These are phyloP conservation scores for Paralichthys olivaceus DNA, from an alignment of 2,113 vertebrate species.

Conservation along the genomic window DNA sequence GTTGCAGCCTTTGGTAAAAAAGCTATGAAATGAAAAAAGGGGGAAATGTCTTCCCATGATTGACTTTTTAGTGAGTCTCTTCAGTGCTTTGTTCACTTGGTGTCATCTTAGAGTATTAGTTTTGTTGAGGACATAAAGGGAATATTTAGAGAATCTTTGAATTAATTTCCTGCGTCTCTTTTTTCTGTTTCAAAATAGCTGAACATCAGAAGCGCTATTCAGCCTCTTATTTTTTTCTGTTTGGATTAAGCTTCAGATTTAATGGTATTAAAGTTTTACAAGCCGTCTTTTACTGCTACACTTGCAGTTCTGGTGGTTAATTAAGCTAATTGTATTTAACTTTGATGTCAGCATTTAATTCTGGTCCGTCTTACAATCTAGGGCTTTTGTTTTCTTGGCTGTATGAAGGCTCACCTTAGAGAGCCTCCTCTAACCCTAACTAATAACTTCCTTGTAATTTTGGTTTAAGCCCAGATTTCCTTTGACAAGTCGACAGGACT, in stretches of 20 bases:
- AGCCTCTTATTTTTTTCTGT: background rate
- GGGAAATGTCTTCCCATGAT: conserved; percentile 6
- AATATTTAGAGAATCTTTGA: background rate
- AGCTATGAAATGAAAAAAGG: conserved; percentile 15
- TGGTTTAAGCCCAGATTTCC: conserved; percentile 55
- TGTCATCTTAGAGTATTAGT: no score
- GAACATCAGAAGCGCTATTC: background rate
- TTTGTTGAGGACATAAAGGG: no score
- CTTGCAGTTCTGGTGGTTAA: conserved; percentile 18
- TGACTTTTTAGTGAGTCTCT: conserved; percentile 5
- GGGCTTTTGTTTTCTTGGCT: conserved; percentile 37
- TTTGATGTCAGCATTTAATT: conserved; percentile 28
- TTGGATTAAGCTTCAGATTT: background rate
- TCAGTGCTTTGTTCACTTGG: background rate
- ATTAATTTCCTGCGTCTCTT: conserved; percentile 6
- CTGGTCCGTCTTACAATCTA: conserved; percentile 1
- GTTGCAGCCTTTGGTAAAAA: conserved; percentile 40
- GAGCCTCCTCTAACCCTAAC: conserved; percentile 48
- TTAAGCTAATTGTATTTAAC: conserved; percentile 14
- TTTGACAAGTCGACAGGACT: conserved; percentile 24
- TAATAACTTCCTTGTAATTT: conserved; percentile 67
- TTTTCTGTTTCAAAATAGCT: background rate
- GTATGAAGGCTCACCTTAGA: conserved; percentile 48
- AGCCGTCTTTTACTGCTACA: conserved; percentile 7
- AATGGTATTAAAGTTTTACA: background rate